Base-by-base conservation (phyloP, 2,113 vertebrate species). In the Drymodes brunneopygia region DNA sequence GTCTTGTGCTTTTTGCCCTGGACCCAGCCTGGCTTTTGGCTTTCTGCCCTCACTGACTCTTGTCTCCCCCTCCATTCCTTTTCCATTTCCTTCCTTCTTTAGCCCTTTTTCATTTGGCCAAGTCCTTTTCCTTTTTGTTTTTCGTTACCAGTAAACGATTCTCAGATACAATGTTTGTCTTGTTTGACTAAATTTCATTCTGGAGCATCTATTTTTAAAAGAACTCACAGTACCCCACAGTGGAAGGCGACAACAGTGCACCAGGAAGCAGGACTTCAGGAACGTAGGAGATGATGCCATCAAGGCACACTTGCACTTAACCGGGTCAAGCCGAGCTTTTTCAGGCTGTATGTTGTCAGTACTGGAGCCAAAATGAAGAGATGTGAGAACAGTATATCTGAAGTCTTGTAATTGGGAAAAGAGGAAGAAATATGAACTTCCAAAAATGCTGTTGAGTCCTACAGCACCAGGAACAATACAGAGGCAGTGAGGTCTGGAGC, bases 181-280 rank as follows among this genome's bases (percentile, higher is more conserved):
- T 6, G 3, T 31, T 66, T 36, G 6, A 56, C 6, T 29, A 36
- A 31, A 56, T 56, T 54, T 56, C 0, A 0, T 54, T 45, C 25
- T 31, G 31, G 15, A 56, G 10, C 10, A 19, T 35, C 12, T 73
- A 15, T 57, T 73, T 66, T 66, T 36, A 25, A 45, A 80, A 66
- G 21, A 66, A 56, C 12, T 45, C 0, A 0, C 77, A 36, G 21
- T 36, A 36, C 40, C n/a, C 28, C 62, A 38, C 12, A 56, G 50
- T 31, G 27, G 50, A 80, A 16, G 0, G 0, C 25, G 25, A 45
- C 21, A 25, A 10, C 21, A 25, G 33, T 44, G 28, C 14, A 57
- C 8, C 27, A 66, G 24, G 31, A 79, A 66, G 16, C 8, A 57
- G 42, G 35, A 31, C 29, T 44, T 62, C 3, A 4, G 17, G 12